Conservation (phyloP, 92 coral and sea anemone genomes). For the Zoanthus sansibaricus region DNA sequence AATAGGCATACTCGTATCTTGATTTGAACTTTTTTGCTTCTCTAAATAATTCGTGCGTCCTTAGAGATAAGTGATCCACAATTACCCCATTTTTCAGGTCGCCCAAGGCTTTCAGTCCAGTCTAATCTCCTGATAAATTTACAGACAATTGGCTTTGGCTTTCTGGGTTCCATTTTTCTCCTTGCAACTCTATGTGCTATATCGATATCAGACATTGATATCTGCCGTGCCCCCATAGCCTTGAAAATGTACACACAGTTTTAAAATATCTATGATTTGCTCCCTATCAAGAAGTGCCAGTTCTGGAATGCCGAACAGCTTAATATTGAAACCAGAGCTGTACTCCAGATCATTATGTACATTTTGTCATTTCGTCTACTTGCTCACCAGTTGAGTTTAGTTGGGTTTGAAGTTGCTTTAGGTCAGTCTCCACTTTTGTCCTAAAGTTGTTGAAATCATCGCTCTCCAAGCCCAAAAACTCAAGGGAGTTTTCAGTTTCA, state of each 20-base stretch:
- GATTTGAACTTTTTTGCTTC: slow-evolving; percentile 6
- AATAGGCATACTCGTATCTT: slow-evolving; percentile 15
- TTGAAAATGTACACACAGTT: background rate
- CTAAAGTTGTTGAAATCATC: background rate
- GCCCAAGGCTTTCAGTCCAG: background rate
- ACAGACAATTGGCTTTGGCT: slow-evolving; percentile 22
- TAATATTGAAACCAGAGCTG: background rate
- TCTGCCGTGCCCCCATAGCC: background rate
- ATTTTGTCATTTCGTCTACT: slow-evolving; percentile 2
- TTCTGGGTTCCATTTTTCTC: background rate
- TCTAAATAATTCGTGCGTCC: background rate
- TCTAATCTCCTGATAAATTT: slow-evolving; percentile 25
- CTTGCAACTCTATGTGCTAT: background rate
- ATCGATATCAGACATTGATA: background rate
- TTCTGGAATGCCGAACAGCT: background rate
- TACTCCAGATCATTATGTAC: background rate
- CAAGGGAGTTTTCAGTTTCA: background rate
- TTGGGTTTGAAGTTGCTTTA: background rate
- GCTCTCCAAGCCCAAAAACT: slow-evolving; percentile 9
- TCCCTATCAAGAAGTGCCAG: background rate
- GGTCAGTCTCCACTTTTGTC: background rate
- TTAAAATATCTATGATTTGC: background rate
- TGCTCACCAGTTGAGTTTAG: slow-evolving; percentile 8
- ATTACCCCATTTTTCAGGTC: background rate
- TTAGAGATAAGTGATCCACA: background rate